phyloP scores from a whole-genome alignment of 2,797 vertebrate genomes.

The Microchirus variegatus region DNA sequence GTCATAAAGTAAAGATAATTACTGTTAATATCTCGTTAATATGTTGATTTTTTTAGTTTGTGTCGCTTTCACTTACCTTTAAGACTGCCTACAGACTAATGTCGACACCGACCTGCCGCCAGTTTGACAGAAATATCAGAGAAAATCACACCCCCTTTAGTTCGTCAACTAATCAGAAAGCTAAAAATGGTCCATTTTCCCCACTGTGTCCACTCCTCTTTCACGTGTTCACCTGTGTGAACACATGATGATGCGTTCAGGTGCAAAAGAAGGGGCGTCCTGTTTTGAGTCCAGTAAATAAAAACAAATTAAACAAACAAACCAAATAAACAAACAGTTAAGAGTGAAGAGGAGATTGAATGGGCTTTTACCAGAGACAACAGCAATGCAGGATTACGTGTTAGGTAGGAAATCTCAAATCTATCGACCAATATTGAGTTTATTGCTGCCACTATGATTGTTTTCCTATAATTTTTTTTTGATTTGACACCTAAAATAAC shows the following conservation, averaged over 20 bases:
- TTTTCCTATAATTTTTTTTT: too few species aligned
- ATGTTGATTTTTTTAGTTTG: background rate
- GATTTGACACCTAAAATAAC: too few species aligned
- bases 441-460: too few species aligned
- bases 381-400: too few species aligned
- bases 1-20: background rate
- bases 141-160: constrained; percentile 64
- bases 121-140: background rate
- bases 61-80: constrained; percentile 26
- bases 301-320: background rate
- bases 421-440: too few species aligned
- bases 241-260: background rate
- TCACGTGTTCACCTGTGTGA: background rate
- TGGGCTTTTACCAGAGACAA: too few species aligned
- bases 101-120: background rate
- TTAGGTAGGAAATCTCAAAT: too few species aligned
- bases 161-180: constrained; percentile 62
- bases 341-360: too few species aligned
- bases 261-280: background rate
- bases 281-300: background rate
- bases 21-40: background rate
- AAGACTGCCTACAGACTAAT: background rate
- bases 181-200: constrained; percentile 1
- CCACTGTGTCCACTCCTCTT: background rate
- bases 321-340: background rate